These are phyloP conservation scores for Tuta absoluta DNA, from an alignment of 2,888 invertebrate genomes.

Conservation along the genomic window DNA sequence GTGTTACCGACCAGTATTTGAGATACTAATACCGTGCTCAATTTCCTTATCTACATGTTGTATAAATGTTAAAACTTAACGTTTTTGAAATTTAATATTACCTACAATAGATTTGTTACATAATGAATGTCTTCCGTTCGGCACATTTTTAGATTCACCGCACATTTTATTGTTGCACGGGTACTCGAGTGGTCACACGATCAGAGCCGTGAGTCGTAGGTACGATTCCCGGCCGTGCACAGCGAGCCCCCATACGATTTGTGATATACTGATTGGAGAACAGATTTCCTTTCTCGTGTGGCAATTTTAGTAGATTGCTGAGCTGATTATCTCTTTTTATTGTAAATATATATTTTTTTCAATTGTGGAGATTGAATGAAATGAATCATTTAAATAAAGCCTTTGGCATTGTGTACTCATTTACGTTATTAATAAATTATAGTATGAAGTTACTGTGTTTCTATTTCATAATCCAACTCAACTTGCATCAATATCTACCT, in stretches of 20 bases:
- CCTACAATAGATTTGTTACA: conserved; percentile 94
- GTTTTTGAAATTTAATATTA: conserved; percentile 67
- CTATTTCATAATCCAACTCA: neutral
- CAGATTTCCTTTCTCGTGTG: conserved; percentile 62
- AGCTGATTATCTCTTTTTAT: conserved; percentile 74
- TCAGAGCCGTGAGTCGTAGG: conserved; percentile 9
- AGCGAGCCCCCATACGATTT: conserved; percentile 75
- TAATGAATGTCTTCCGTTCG: conserved; percentile 85
- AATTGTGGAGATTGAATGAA: conserved; percentile 76
- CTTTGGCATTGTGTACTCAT: conserved; percentile 82
- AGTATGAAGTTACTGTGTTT: conserved; percentile 63
- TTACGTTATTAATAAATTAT: conserved; percentile 82
- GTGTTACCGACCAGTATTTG: conserved; percentile 63
- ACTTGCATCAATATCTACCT: neutral
- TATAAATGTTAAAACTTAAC: conserved; percentile 68
- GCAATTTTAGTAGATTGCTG: conserved; percentile 69
- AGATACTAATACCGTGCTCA: conserved; percentile 75
- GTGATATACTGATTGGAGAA: conserved; percentile 68
- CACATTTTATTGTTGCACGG: conserved; percentile 73
- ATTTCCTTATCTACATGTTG: conserved; percentile 76
- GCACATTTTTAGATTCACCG: conserved; percentile 75
- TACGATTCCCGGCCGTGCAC: conserved; percentile 67
- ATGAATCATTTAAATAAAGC: conserved; percentile 79
- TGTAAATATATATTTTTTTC: conserved; percentile 76
- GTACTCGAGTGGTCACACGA: conserved; percentile 47